phyloP scores from a whole-genome alignment of 1,140 invertebrate genomes.

The Drosophila kurseongensis region DNA sequence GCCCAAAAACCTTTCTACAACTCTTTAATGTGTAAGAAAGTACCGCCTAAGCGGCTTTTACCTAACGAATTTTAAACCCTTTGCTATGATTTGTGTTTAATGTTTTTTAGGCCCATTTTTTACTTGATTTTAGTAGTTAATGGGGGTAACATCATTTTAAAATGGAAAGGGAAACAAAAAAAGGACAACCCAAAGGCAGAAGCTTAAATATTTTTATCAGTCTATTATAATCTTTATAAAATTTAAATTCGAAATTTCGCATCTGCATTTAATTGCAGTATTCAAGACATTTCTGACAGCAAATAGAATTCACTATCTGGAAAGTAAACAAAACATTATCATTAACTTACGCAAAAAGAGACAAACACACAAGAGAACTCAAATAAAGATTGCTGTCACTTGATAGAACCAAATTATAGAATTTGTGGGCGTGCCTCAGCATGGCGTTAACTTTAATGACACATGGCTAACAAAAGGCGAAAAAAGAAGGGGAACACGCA shows the following conservation, averaged over 20 bases:
- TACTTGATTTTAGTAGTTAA: neutral
- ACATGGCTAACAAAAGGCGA: conserved; percentile 45
- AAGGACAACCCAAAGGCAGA: no score
- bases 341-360: conserved; percentile 25
- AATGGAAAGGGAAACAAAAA: neutral
- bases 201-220: no score
- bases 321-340: conserved; percentile 1
- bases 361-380: neutral
- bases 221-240: no score
- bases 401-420: conserved; percentile 58
- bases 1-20: conserved; percentile 7
- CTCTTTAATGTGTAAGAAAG: conserved; percentile 8
- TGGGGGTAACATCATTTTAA: neutral
- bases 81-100: neutral
- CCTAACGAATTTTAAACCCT: neutral
- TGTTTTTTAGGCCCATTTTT: neutral
- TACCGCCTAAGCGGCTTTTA: neutral
- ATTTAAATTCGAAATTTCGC: no score
- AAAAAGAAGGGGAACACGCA: conserved; percentile 32
- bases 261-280: no score
- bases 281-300: no score
- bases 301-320: neutral
- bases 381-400: conserved; percentile 61
- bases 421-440: conserved; percentile 12
- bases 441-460: conserved; percentile 18